Evolutionary conservation across 2,797 vertebrate species (phyloP), one percentile per base, ranked within the genome.

Genomic region (Craterocephalus amniculus): DNA sequence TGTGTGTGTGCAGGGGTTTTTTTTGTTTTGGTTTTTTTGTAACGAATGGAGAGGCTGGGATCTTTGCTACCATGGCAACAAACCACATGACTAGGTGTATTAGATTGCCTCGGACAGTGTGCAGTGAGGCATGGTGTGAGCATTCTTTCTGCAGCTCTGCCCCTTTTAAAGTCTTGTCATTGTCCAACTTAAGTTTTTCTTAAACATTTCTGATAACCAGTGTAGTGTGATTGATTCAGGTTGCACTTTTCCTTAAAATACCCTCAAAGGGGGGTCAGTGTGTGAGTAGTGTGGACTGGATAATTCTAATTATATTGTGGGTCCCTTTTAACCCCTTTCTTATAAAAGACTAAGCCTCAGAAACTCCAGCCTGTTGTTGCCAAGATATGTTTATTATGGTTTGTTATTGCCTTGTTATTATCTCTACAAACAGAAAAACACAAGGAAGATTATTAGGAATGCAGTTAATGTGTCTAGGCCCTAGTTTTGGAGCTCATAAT

Each of bases 41-140:
- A 7, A n/a, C 40, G 71, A 92, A 92, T 83, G 72, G 91, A 95
- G 95, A 91, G 94, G 94, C 95, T 95, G 94, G 95, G 96, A 95
- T 95, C 95, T 95, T 90, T 90, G 96, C 95, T 97, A 78, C 96
- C 93, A 97, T 99, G 94, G 97, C 85, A 96, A 97, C 97, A 85
- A 89, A 95, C 94, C 96, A 98, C 97, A 97, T 97, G 97, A 97
- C 96, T 94, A 95, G 94, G 95, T 96, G 95, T 97, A 96, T 97
- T 97, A 96, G 95, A 97, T 97, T 97, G 95, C 96, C 94, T 92
- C 57, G 88, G 89, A 93, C 91, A 88, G 90, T 89, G 93, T 95
- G 95, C 87, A 88, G 87, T 58, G 95, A 96, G 87, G 91, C 93
- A 85, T 90, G 76, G 79, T 91, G 91, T 88, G 92, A 95, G 94